Conservation (phyloP, 2,797 vertebrate species). For the Eulemur coronatus region DNA sequence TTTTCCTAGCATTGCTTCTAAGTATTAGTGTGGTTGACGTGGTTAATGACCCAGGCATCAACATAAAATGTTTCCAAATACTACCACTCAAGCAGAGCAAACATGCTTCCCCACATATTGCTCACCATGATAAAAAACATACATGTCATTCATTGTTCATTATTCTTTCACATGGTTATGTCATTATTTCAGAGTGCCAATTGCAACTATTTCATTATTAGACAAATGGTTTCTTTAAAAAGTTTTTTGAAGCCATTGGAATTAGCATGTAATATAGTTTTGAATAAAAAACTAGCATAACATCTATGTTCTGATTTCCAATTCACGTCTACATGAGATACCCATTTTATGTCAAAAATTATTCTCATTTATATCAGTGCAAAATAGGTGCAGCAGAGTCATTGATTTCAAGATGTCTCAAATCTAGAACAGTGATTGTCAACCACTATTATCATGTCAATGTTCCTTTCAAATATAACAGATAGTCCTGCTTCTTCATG, state of each 20-base stretch:
- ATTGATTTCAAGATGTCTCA: neutral
- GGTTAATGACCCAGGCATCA: neutral
- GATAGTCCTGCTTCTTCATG: neutral
- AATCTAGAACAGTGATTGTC: neutral
- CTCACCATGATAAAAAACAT: neutral
- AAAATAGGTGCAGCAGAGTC: neutral
- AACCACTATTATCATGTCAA: neutral
- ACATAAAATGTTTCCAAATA: neutral
- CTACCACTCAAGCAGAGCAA: neutral
- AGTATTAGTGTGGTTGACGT: neutral
- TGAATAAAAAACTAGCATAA: neutral
- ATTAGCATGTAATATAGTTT: neutral
- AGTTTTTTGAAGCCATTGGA: neutral
- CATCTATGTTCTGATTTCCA: neutral
- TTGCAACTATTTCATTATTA: neutral
- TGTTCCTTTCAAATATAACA: neutral
- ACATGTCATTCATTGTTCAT: slow-evolving; percentile 9
- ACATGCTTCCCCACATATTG: neutral
- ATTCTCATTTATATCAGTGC: neutral
- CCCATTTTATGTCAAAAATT: neutral
- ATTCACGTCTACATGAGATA: neutral
- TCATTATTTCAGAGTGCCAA: neutral
- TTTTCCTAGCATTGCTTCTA: neutral
- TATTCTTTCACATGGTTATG: neutral
- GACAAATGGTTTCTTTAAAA: neutral